Percentiles rank a stretch among this genome's conserved stretches.
Conservation (phyloP, 2,113 vertebrate genomes). For the Pristiophorus japonicus region DNA sequence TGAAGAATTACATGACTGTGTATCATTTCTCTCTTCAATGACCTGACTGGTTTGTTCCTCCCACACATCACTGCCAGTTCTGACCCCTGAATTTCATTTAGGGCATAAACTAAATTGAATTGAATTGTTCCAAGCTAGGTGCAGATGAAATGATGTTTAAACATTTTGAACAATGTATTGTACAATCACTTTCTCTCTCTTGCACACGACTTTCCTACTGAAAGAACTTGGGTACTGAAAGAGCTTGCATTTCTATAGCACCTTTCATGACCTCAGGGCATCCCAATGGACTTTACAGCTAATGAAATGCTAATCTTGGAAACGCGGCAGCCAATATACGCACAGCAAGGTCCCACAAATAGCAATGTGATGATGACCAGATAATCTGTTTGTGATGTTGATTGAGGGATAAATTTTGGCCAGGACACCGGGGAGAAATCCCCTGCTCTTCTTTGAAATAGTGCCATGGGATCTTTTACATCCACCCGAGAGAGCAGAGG, state of each 20-base stretch:
- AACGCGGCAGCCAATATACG: no score
- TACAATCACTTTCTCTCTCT: background rate
- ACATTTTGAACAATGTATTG: no score
- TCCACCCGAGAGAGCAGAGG: no score
- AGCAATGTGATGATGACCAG: background rate
- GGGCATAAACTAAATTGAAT: no score
- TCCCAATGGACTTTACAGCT: background rate
- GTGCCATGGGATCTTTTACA: no score
- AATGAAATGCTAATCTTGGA: background rate
- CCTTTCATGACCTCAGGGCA: background rate
- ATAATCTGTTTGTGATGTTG: background rate
- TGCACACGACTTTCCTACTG: background rate
- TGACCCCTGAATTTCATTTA: background rate
- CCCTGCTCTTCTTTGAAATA: background rate
- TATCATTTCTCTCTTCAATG: background rate
- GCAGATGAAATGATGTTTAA: no score
- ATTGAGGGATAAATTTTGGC: background rate
- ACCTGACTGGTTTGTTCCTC: background rate
- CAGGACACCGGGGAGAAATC: no score
- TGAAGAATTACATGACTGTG: no score
- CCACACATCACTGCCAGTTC: background rate
- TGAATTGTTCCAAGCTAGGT: no score
- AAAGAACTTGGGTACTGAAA: background rate
- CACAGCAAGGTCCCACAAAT: no score
- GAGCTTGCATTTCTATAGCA: background rate